Evolutionary conservation across 2,113 vertebrate genomes (phyloP).

Genomic region (Mus spicilegus): DNA sequence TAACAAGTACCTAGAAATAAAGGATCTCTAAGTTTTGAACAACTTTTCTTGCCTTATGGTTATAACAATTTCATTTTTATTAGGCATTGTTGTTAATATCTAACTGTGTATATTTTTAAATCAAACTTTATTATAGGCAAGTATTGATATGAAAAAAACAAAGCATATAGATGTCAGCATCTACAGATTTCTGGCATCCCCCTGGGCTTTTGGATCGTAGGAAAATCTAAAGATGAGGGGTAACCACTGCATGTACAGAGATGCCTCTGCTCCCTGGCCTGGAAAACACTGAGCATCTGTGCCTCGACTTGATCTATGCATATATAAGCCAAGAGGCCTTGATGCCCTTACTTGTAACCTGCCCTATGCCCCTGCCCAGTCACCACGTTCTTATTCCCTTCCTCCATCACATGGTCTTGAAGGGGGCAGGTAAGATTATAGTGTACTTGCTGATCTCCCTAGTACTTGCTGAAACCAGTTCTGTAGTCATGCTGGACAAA

Average conservation of each 20-base stretch:
- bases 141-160: not conserved
- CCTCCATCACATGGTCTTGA: not conserved
- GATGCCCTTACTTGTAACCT: too few relatives aligned
- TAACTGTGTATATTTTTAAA: not conserved
- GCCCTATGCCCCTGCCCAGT: not conserved
- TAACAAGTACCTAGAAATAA: not conserved
- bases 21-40: not conserved
- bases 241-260: not conserved
- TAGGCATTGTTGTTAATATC: not conserved
- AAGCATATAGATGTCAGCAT: not conserved
- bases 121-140: not conserved
- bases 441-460: not conserved
- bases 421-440: too few relatives aligned
- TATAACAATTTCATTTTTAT: not conserved
- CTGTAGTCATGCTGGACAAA: not conserved
- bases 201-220: accelerated
- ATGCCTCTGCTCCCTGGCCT: not conserved
- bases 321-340: not conserved
- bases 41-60: not conserved
- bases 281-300: not conserved
- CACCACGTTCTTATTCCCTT: not conserved
- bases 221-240: not conserved
- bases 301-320: not conserved
- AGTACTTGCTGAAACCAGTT: too few relatives aligned
- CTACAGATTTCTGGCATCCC: not conserved